A percentile compares a stretch with the other conserved stretches of the same genome.
Conservation (phyloP, 2,797 vertebrate genomes). For the Nothura maculosa region DNA sequence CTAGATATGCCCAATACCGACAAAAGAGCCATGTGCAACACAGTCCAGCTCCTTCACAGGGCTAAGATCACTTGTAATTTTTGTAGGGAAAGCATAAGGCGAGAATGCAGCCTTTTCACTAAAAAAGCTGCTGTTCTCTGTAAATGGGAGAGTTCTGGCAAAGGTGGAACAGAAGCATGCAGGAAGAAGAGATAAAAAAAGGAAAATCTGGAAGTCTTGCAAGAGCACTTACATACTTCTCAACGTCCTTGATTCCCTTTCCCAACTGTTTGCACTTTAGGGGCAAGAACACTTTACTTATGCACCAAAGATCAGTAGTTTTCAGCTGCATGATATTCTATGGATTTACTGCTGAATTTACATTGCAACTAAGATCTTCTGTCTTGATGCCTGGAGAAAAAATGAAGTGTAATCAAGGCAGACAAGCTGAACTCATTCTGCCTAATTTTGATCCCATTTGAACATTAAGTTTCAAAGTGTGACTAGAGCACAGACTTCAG, state of each 20-base stretch:
- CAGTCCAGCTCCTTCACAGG: neutral
- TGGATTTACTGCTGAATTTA: neutral
- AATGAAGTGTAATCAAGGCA: neutral
- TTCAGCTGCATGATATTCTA: neutral
- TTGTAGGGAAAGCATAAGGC: neutral
- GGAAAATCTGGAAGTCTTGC: neutral
- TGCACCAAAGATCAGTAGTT: neutral
- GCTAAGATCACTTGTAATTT: neutral
- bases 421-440: neutral
- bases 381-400: neutral
- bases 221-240: neutral
- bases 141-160: neutral
- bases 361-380: neutral
- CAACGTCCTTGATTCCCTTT: neutral
- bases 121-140: neutral
- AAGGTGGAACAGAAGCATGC: neutral
- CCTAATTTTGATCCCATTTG: neutral
- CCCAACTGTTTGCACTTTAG: neutral
- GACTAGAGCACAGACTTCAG: neutral
- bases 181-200: neutral
- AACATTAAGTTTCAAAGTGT: neutral
- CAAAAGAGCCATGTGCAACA: neutral
- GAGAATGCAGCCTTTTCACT: neutral
- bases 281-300: neutral
- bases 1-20: neutral